Base-by-base conservation (phyloP, 1,140 invertebrate species). In the Chelonus insularis region DNA sequence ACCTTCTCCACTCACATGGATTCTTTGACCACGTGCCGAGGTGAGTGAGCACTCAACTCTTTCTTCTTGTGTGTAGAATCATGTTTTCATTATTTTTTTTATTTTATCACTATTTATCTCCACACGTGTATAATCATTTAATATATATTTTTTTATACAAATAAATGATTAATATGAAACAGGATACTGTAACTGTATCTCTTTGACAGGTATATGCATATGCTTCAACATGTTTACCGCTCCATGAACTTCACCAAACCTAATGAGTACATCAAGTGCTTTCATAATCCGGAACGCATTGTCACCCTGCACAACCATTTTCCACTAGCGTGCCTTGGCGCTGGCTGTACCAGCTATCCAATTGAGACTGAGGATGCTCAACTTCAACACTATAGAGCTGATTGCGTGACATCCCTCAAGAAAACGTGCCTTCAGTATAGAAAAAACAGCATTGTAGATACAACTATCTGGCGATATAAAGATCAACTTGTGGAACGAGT, bases 291-390 rank as follows among this genome's bases (percentile, higher is more conserved):
- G 3, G 90, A 94, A 67, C 86, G 91, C 61, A 93, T 94, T 12
- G 84, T 96, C 5, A 93, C 92, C 4, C 83, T 97, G 34, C 94
- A 96, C 84, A 97, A 96, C 80, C 94, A 96, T 79, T 96, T 95
- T 72, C 94, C 94, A 9, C 77, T 97, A 43, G 91, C 92, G 37
- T 97, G 94, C 70, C 78, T 96, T 0, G 91, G 92, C 16, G 88
- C 90, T 1, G 87, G 87, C 1, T 97, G 94, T 76, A 92, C 91
- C 12, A 93, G 91, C 18, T 96, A 92, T 79, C 86, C 92, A 7
- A 89, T 97, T 59, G 87, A 92, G 63, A 92, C 89, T 1, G 82
- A 85, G 45, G 88, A 93, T 64, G 95, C 95, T 5, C 91, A 97
- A 64, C 80, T 97, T 67, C 93, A 97, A 74, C 95, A 98, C 76